Evolutionary conservation across 2,888 invertebrate species (phyloP), one percentile per base, ranked within the genome.

Genomic region (Crossocerus cetratus): DNA sequence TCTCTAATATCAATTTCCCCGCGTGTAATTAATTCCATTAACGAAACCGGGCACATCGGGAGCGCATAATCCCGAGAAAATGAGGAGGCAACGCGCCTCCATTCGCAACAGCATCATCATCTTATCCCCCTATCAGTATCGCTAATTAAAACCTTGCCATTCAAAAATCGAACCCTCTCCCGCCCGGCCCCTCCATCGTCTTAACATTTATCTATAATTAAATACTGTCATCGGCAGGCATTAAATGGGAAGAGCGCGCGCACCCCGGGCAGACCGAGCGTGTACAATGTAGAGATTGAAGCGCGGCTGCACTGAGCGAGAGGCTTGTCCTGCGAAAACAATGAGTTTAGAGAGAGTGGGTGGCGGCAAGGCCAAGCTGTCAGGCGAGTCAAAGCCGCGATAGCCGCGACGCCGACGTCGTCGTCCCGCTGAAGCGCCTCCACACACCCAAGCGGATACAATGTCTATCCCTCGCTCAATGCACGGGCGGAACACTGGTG

Each of bases 281-380:
- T 32, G 32, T 32, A 32, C 32, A 32, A 32, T 32, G 32, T 32
- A 32, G 32, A 32, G 32, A 32, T 32, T 32, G 32, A 32, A 32
- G 32, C 32, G 32, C 32, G 32, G 11, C 32, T 32, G 32, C 32
- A 11, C 32, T n/a, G 32, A 32, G 32, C 2, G 32, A 32, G 32
- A 49, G 54, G 11, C 16, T 54, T 62, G 64, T 60, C 65, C 32
- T 45, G 58, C n/a, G 69, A 77, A 78, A 76, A 85, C 86, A 86
- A 86, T 86, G 80, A 84, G 78, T 77, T 83, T 82, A 78, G 82
- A 74, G 80, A 69, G 79, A 77, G n/a, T 49, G 16, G 71, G 77
- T 70, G 78, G n/a, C 23, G 77, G 72, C 72, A 74, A 83, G 82
- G 69, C 80, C 82, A 79, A 72, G 81, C 84, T 84, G 86, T 86